phyloP scores from a whole-genome alignment of 2,888 invertebrate species.

The Hybos culiciformis region DNA sequence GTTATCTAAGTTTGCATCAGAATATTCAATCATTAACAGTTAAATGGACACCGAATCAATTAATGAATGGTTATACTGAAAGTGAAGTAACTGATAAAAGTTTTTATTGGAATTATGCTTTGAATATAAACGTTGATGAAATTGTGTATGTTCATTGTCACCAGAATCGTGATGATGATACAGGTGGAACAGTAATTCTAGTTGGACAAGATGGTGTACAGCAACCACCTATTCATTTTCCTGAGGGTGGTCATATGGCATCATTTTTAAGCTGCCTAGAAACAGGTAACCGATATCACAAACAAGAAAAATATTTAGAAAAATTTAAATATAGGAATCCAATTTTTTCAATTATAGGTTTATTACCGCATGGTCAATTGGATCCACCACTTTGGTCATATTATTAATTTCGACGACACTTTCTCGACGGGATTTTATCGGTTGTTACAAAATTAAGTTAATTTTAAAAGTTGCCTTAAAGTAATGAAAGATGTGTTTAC shows the following conservation, averaged over 20 bases:
- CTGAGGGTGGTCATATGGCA: conserved; percentile 73
- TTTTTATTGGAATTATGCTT: conserved; percentile 80
- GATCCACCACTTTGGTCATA: conserved; percentile 91
- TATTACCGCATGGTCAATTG: conserved; percentile 76
- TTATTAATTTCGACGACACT: too few relatives aligned
- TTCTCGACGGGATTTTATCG: too few relatives aligned
- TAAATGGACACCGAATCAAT: conserved; percentile 94
- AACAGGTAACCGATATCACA: conserved; percentile 41
- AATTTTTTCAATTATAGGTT: conserved; percentile 38
- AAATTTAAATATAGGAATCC: too few relatives aligned
- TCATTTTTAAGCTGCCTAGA: conserved; percentile 86
- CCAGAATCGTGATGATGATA: conserved; percentile 58
- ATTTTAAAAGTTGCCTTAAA: too few relatives aligned
- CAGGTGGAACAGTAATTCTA: conserved; percentile 73
- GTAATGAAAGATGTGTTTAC: too few relatives aligned
- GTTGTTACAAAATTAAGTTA: too few relatives aligned
- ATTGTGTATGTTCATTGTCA: conserved; percentile 94
- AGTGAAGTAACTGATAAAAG: conserved; percentile 57
- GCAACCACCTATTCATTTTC: conserved; percentile 85
- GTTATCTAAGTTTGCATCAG: conserved; percentile 86
- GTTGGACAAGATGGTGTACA: conserved; percentile 91
- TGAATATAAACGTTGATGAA: conserved; percentile 78
- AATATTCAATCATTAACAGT: conserved; percentile 65
- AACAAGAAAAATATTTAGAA: too few relatives aligned
- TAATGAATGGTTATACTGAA: conserved; percentile 79